Percentiles rank a stretch among this genome's conserved stretches.
These are phyloP conservation scores for Drosophila emarginata DNA, from an alignment of 2,888 invertebrate species.

Conservation along the genomic window DNA sequence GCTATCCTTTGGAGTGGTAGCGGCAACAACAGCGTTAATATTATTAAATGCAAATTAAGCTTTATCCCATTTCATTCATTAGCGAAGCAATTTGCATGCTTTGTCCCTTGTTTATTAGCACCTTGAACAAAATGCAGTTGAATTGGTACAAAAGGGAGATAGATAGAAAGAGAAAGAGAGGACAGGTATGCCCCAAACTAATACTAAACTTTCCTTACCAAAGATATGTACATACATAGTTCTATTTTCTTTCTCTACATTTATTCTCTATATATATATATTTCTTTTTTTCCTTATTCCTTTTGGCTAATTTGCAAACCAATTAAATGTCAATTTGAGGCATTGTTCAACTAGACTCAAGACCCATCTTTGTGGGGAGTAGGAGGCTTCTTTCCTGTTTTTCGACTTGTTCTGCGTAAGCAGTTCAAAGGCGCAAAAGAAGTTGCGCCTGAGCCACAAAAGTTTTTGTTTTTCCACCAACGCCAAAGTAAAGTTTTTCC, in stretches of 20 bases:
- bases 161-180: not conserved
- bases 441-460: constrained; percentile 6
- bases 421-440: constrained; percentile 8
- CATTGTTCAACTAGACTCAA: constrained; percentile 57
- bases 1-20: not conserved
- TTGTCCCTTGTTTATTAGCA: constrained; percentile 61
- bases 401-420: not conserved
- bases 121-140: constrained; percentile 25
- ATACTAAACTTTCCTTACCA: constrained; percentile 11
- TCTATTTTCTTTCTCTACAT: no score
- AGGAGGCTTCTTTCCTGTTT: not conserved
- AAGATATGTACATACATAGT: not conserved
- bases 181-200: constrained; percentile 23
- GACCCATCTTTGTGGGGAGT: not conserved
- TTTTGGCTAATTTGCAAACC: constrained; percentile 77
- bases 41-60: constrained; percentile 79
- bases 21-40: constrained; percentile 60
- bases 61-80: constrained; percentile 75
- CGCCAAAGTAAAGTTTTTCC: constrained; percentile 57
- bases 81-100: constrained; percentile 59
- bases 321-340: constrained; percentile 80
- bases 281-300: constrained; percentile 34
- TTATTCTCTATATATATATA: no score
- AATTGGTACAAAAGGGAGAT: not conserved
- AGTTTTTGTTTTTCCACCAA: constrained; percentile 48